phyloP scores from a whole-genome alignment of 2,797 vertebrate species.

The Gouania willdenowi region DNA sequence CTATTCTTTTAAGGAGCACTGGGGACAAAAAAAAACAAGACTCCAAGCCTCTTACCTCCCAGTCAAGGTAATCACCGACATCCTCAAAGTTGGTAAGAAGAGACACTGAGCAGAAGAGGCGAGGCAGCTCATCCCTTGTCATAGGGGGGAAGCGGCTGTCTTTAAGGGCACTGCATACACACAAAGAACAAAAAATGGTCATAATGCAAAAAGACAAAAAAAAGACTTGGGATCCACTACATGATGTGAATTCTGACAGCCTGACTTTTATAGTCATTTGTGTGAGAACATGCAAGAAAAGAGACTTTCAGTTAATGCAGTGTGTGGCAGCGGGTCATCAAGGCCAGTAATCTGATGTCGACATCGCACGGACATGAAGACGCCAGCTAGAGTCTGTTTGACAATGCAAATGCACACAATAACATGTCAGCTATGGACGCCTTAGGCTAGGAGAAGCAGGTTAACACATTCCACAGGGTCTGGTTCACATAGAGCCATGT shows the following conservation, averaged over 20 bases:
- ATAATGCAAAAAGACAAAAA: too few species aligned
- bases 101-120: conserved; percentile 99
- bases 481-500: too few species aligned
- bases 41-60: conserved; percentile 85
- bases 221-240: too few species aligned
- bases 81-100: conserved; percentile 99
- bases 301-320: neutral
- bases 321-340: neutral
- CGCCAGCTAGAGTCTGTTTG: neutral
- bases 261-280: neutral
- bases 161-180: conserved; percentile 97
- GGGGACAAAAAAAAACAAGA: too few species aligned
- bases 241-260: neutral
- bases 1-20: neutral
- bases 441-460: conserved; percentile 1
- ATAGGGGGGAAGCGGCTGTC: conserved; percentile 99
- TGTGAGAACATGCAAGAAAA: neutral
- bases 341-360: neutral
- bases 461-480: neutral
- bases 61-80: conserved; percentile 99
- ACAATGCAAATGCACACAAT: neutral
- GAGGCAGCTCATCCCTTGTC: conserved; percentile 99
- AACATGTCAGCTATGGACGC: conserved; percentile 1
- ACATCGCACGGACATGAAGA: neutral
- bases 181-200: conserved; percentile 20